Base-by-base conservation (phyloP, 2,797 vertebrate species). In the Lithobates pipiens region DNA sequence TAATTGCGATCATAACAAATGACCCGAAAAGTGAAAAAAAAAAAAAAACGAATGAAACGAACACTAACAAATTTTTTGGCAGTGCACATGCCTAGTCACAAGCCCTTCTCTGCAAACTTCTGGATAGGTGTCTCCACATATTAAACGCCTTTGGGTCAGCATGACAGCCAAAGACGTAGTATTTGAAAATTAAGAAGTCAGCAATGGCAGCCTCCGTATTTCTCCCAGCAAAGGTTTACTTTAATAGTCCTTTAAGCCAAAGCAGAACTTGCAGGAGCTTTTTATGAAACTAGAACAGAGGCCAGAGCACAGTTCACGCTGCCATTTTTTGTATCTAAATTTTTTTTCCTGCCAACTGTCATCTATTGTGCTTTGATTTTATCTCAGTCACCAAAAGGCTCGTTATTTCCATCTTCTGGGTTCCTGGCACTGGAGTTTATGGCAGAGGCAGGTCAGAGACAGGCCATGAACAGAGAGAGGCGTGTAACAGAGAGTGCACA, bases 391-490 rank as follows among this genome's bases (percentile, higher is more conserved):
- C n/a, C 23, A 10, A 57, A 65, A n/a, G 57, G 13, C 23, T 65
- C 6, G 65, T 77, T 44, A 77, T 77, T 77, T 27, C 57, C 76
- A 27, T 57, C 65, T 65, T 44, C 61, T 39, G 34, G n/a, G 57
- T 67, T 77, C 61, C n/a, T 77, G 76, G 76, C 76, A 67, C 10
- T 1, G 10, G 36, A 27, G 76, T 42, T 67, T 76, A 57, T 21
- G 10, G 50, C 50, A 11, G 21, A 72, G 70, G 36, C 70, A 72
- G 70, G 70, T 42, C 36, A 72, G 70, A 42, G 16, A 3, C 34
- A n/a, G 42, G 13, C 42, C 72, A 46, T 16, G 5, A 27, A 44
- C 42, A 23, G 11, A 65, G 8, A 65, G 32, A 15, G 36, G n/a
- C 10, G 76, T 34, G 32, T 25, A 39, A 44, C 54, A 3, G n/a